These are phyloP conservation scores for Chironomus striatipennis DNA, from an alignment of 1,140 invertebrate species.

Conservation along the genomic window DNA sequence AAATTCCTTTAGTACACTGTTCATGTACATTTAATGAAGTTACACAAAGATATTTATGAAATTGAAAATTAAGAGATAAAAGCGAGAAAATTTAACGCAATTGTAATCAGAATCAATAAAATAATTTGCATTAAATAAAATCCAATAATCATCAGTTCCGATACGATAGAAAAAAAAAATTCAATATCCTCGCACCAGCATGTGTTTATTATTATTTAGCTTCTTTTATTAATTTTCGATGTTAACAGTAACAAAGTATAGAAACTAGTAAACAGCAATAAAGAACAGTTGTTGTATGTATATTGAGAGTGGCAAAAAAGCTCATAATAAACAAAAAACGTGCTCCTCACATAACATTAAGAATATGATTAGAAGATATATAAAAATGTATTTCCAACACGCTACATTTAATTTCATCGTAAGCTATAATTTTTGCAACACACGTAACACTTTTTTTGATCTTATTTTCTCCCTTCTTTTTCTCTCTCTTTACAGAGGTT, in stretches of 20 bases:
- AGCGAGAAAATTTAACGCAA: too few relatives aligned
- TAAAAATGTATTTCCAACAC: conserved; percentile 17
- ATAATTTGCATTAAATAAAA: too few relatives aligned
- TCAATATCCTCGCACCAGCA: too few relatives aligned
- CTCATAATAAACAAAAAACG: background rate
- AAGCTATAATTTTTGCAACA: background rate
- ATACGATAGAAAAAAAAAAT: too few relatives aligned
- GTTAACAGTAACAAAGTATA: background rate
- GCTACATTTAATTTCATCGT: conserved; percentile 20
- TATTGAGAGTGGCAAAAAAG: background rate
- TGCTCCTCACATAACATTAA: conserved; percentile 7
- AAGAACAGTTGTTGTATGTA: background rate
- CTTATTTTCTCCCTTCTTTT: too few relatives aligned
- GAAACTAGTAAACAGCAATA: background rate
- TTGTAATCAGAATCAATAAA: too few relatives aligned
- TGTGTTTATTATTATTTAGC: background rate
- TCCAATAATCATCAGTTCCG: too few relatives aligned
- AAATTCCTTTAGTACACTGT: too few relatives aligned
- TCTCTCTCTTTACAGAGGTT: background rate
- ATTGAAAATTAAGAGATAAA: too few relatives aligned
- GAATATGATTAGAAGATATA: conserved; percentile 8
- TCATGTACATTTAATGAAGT: too few relatives aligned
- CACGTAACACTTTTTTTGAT: background rate
- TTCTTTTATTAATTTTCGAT: background rate
- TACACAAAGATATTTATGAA: too few relatives aligned